A percentile compares a stretch with the other conserved stretches of the same genome.
phyloP scores from a whole-genome alignment of 2,888 invertebrate species.

The Iphiclides podalirius region DNA sequence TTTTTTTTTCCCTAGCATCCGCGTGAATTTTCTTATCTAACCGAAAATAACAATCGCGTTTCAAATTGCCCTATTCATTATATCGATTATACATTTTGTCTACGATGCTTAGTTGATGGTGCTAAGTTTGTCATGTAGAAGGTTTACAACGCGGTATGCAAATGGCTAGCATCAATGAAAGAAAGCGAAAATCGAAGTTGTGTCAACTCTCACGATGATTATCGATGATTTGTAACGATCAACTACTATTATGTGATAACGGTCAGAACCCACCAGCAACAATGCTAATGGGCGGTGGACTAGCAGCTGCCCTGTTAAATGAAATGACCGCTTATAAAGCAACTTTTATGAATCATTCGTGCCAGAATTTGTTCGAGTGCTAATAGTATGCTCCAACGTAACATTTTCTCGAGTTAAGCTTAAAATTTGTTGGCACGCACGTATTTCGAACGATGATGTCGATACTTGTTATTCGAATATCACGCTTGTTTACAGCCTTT shows the following conservation, averaged over 20 bases:
- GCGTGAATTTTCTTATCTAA: constrained; percentile 54
- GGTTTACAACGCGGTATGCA: too few relatives aligned
- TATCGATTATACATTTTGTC: too few relatives aligned
- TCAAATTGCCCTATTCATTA: constrained; percentile 62
- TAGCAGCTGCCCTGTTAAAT: too few relatives aligned
- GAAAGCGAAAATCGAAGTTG: constrained; percentile 48
- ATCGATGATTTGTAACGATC: constrained; percentile 28
- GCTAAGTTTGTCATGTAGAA: too few relatives aligned
- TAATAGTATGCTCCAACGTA: constrained; percentile 18
- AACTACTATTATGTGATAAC: constrained; percentile 17
- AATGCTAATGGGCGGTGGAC: constrained; percentile 18
- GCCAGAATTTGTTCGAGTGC: constrained; percentile 18
- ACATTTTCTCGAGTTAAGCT: not conserved
- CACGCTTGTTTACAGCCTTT: too few relatives aligned
- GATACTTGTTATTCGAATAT: too few relatives aligned
- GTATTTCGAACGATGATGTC: too few relatives aligned
- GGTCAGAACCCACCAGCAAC: constrained; percentile 8
- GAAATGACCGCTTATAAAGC: constrained; percentile 11
- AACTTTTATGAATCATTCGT: constrained; percentile 20
- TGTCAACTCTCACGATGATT: constrained; percentile 35
- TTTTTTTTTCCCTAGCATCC: constrained; percentile 46
- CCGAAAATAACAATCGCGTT: constrained; percentile 54
- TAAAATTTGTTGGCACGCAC: too few relatives aligned
- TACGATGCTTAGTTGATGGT: too few relatives aligned
- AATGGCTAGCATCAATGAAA: too few relatives aligned